phyloP scores from a whole-genome alignment of 2,888 invertebrate species.

The Tenthredo scrophulariae region DNA sequence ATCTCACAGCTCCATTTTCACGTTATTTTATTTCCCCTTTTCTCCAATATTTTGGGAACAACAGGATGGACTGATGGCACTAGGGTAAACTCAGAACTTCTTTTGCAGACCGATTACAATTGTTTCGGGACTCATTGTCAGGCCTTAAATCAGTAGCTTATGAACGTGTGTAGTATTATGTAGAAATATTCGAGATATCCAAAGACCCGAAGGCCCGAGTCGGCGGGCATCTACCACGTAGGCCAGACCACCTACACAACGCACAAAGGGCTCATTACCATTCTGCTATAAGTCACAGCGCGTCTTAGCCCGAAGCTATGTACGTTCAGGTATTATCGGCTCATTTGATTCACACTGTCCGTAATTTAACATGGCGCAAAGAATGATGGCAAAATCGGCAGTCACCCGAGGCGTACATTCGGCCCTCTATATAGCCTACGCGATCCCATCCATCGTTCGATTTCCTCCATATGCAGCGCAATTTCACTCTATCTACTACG shows the following conservation, averaged over 20 bases:
- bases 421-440: background rate
- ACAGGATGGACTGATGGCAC: background rate
- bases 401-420: constrained; percentile 63
- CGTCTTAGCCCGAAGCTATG: constrained; percentile 67
- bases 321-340: constrained; percentile 72
- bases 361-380: constrained; percentile 66
- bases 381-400: constrained; percentile 67
- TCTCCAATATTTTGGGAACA: background rate
- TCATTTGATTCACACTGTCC: constrained; percentile 71
- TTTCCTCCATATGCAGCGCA: constrained; percentile 38
- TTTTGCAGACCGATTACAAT: background rate
- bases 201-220: constrained; percentile 14
- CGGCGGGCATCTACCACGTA: constrained; percentile 18
- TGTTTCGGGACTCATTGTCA: background rate
- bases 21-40: background rate
- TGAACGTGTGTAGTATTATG: background rate
- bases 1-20: background rate
- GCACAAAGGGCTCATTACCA: constrained; percentile 63
- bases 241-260: constrained; percentile 65
- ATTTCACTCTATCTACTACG: constrained; percentile 43
- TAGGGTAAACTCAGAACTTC: background rate
- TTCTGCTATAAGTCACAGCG: constrained; percentile 71
- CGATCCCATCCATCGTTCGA: constrained; percentile 35
- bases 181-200: background rate
- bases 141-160: background rate